Base-by-base conservation (phyloP, 2,797 vertebrate species). In the Eospalax fontanierii region DNA sequence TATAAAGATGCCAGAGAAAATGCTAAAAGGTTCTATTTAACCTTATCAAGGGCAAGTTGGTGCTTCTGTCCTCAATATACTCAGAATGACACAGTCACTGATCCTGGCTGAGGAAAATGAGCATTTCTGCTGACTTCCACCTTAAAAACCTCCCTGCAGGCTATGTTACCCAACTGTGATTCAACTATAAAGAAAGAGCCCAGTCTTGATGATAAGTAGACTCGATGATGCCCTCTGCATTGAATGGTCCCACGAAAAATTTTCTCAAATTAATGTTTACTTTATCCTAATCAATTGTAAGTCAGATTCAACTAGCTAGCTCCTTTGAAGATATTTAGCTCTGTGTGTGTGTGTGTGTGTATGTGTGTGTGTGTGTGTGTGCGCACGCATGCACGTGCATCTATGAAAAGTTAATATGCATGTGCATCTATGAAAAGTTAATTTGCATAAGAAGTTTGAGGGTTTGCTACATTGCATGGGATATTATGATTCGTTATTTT, bases 231-330 rank as follows among this genome's bases (percentile, higher is more conserved):
- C 16, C 14, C 61, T 66, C 0, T 50, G 12, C 30, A 87, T 66
- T 59, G 38, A 94, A 50, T 70, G 4, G 71, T 89, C 70, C 46
- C 61, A 59, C 33, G 14, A 50, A 73, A 85, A 19, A 59, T 7
- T 0, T 11, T 18, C 65, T 57, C 3, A n/a, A 84, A 82, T 70
- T 63, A 46, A 91, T 75, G 33, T 26, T 12, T 82, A 79, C 74
- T 83, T 79, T 75, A 92, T 78, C 63, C 21, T 63, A 78, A 71
- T 78, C n/a, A 30, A 66, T 35, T 70, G n/a, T 22, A 66, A 89
- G n/a, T 70, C 10, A 91, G 76, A 87, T 75, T 76, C 22, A 73
- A 80, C 28, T 65, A 21, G 24, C 59, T 74, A 80, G 28, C 40
- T 22, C 38, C 33, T 83, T 35, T 90, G 21, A 71, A 50, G 33